Evolutionary conservation across 2,797 vertebrate species (phyloP).

Genomic region (Catostomus latipinnis): DNA sequence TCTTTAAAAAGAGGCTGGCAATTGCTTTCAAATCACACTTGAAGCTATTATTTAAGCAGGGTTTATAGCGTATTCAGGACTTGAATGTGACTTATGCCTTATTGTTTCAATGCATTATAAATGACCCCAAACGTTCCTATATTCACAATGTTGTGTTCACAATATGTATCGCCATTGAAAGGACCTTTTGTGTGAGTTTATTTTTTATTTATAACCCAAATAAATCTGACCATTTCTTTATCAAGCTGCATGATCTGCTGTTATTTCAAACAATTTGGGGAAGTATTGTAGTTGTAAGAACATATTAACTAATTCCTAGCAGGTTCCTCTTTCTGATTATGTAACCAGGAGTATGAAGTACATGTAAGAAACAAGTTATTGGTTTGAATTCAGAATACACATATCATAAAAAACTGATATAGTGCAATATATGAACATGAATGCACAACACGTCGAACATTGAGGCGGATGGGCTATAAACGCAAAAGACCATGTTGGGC

Average conservation of each 20-base stretch:
- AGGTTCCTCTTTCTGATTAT: not conserved
- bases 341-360: not conserved
- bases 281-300: not conserved
- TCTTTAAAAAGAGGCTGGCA: not conserved
- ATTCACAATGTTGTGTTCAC: not conserved
- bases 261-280: not conserved
- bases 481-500: too few relatives aligned
- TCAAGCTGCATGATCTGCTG: not conserved
- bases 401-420: too few relatives aligned
- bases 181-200: constrained; percentile 23
- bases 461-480: too few relatives aligned
- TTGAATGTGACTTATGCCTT: not conserved
- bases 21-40: not conserved
- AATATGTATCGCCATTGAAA: not conserved
- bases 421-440: too few relatives aligned
- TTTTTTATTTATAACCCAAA: not conserved
- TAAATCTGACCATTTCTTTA: constrained; percentile 3
- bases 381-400: not conserved
- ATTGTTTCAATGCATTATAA: constrained; percentile 3
- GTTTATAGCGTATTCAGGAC: not conserved
- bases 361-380: not conserved
- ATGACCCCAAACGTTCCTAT: constrained; percentile 10
- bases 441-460: too few relatives aligned
- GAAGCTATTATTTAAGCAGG: not conserved
- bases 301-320: not conserved